Evolutionary conservation across 64 coral and sea anemone genomes (phyloP).

Genomic region (Actinia tenebrosa): DNA sequence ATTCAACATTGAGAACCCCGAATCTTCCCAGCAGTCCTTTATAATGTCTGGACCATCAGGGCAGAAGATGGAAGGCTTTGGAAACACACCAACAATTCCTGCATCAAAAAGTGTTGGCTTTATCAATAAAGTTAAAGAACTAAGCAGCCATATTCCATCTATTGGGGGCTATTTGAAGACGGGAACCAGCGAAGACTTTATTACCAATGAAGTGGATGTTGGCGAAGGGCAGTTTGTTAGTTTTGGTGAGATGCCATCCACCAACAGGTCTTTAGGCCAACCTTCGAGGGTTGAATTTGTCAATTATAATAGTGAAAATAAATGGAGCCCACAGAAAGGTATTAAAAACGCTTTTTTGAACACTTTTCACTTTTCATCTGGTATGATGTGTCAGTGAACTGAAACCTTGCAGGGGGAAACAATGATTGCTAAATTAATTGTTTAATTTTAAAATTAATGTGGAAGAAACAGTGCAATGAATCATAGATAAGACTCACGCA

Average conservation of each 20-base stretch:
- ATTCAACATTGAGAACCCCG: constrained; percentile 82
- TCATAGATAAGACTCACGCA: too few relatives aligned
- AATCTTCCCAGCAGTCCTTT: constrained; percentile 8
- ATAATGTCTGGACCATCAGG: constrained; percentile 37
- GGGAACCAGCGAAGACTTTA: neutral
- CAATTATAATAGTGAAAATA: neutral
- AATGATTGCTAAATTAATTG: too few relatives aligned
- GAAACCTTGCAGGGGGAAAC: too few relatives aligned
- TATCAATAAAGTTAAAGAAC: neutral
- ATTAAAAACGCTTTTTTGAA: neutral
- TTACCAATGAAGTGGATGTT: neutral
- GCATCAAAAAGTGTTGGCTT: neutral
- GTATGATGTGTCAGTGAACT: too few relatives aligned
- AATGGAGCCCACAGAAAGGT: neutral
- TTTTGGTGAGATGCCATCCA: neutral
- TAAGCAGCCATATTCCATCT: constrained; percentile 5
- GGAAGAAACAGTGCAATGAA: too few relatives aligned
- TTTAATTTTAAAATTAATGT: too few relatives aligned
- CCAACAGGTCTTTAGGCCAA: neutral
- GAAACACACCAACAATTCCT: constrained; percentile 29
- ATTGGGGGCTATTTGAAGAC: neutral
- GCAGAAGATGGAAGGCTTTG: constrained; percentile 90
- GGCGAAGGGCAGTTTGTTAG: neutral
- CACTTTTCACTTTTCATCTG: too few relatives aligned
- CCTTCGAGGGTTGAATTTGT: constrained; percentile 17